Evolutionary conservation across 92 coral and sea anemone genomes (phyloP), one percentile per base, ranked within the genome.

Genomic region (Porites lobata): DNA sequence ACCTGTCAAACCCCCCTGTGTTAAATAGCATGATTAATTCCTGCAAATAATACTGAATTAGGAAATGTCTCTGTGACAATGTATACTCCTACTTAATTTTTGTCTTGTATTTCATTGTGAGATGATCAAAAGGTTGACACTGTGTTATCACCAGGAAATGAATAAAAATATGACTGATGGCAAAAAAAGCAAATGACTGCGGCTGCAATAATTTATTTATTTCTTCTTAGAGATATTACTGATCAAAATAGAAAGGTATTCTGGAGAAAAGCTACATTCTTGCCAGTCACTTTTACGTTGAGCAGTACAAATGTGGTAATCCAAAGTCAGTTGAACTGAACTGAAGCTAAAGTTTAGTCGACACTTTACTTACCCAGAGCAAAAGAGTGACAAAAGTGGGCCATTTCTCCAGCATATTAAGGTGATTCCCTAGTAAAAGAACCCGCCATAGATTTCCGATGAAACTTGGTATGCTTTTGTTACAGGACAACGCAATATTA

Each of bases 261-360:
- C 76, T 72, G 76, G 54, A 72, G 54, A 29, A 38, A 72, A 29
- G 76, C 76, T 72, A 11, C 15, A 72, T 32, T 72, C 54, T 72
- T 29, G 76, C 53, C 54, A 7, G 19, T 65, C 69, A 65, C 69
- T 65, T 65, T 14, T 65, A 14, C 69, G 1, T 65, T 15, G 24
- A 65, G 69, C 21, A 65, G 69, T 65, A 9, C 21, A 65, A 65
- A 65, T 65, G 20, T 14, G 19, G 21, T 65, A 15, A 65, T 65
- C 69, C n/a, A 65, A 65, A 65, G 69, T 65, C 14, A 65, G 20
- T 22, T 65, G 0, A 65, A 65, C 69, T 65, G n/a, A 65, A 65
- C 0, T 65, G 20, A 65, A 65, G 69, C 69, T 65, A 1, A 65
- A 9, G n/a, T 13, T 65, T 65, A 65, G n/a, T 21, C 22, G 24